Percentiles rank a stretch among this genome's conserved stretches.
Conservation (phyloP, 2,888 invertebrate species). For the Dynastes grantii region DNA sequence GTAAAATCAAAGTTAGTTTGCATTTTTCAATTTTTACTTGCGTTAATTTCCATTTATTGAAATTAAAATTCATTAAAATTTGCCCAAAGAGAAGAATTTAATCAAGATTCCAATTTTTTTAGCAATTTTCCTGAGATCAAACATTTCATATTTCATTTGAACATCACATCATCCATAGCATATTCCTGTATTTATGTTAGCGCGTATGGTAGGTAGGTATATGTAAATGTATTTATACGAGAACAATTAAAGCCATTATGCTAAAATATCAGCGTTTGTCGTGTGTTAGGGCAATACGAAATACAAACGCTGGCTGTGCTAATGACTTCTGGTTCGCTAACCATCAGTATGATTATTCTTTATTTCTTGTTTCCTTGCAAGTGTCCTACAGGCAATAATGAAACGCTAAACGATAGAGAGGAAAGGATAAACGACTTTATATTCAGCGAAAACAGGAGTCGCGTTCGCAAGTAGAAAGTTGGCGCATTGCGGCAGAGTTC, state of each 20-base stretch:
- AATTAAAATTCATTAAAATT: too few relatives aligned
- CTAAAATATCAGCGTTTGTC: slow-evolving; percentile 36
- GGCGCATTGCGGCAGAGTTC: slow-evolving; percentile 59
- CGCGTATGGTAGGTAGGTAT: background rate
- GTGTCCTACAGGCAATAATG: slow-evolving; percentile 33
- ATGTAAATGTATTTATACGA: background rate
- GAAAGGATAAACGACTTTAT: slow-evolving; percentile 36
- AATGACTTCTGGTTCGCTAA: slow-evolving; percentile 39
- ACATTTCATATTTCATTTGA: background rate
- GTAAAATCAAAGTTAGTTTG: too few relatives aligned
- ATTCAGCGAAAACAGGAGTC: background rate
- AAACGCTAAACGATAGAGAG: background rate
- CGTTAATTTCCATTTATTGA: too few relatives aligned
- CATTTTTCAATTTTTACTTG: too few relatives aligned
- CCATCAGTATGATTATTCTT: slow-evolving; percentile 38
- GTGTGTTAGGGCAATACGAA: slow-evolving; percentile 19
- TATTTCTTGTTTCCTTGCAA: slow-evolving; percentile 40
- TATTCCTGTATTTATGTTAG: background rate
- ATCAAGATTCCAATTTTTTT: too few relatives aligned
- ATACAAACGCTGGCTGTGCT: slow-evolving; percentile 25
- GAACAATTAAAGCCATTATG: slow-evolving; percentile 28
- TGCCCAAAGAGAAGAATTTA: too few relatives aligned
- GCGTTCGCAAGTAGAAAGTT: slow-evolving; percentile 35
- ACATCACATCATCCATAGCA: background rate
- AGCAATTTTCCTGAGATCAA: too few relatives aligned